A percentile compares a stretch with the other conserved stretches of the same genome.
Evolutionary conservation across 2,888 invertebrate genomes (phyloP).

Genomic region (Nebria salina): DNA sequence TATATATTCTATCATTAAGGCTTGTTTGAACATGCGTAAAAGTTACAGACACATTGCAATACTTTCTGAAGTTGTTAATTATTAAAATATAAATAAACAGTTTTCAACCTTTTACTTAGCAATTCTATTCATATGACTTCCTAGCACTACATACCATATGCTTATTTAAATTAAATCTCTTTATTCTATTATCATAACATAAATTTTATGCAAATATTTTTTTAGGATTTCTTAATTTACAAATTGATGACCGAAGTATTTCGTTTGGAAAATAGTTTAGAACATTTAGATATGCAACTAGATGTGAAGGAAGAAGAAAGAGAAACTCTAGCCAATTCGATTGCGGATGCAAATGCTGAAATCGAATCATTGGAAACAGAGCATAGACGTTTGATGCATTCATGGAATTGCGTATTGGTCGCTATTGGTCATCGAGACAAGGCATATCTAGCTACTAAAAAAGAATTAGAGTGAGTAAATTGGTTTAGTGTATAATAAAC

Average conservation of each 20-base stretch:
- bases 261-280: constrained; percentile 73
- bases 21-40: too few species aligned
- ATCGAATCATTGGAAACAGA: constrained; percentile 77
- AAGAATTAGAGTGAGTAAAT: constrained; percentile 67
- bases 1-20: constrained; percentile 16
- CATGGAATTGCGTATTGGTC: constrained; percentile 80
- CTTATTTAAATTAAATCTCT: too few species aligned
- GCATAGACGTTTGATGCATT: constrained; percentile 73
- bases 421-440: constrained; percentile 76
- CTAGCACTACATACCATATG: too few species aligned
- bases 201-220: constrained; percentile 50
- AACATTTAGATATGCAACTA: constrained; percentile 72
- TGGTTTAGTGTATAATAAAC: too few species aligned
- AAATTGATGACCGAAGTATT: constrained; percentile 76
- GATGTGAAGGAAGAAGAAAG: constrained; percentile 73
- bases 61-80: too few species aligned
- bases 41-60: too few species aligned
- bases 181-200: constrained; percentile 13
- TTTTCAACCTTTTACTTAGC: too few species aligned
- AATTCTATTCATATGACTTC: too few species aligned
- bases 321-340: constrained; percentile 67
- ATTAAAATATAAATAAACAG: too few species aligned
- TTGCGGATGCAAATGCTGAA: constrained; percentile 77
- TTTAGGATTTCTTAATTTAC: constrained; percentile 72
- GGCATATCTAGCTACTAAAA: constrained; percentile 69